These are phyloP conservation scores for Chascanopsetta lugubris DNA, from an alignment of 2,113 vertebrate species.

Conservation along the genomic window DNA sequence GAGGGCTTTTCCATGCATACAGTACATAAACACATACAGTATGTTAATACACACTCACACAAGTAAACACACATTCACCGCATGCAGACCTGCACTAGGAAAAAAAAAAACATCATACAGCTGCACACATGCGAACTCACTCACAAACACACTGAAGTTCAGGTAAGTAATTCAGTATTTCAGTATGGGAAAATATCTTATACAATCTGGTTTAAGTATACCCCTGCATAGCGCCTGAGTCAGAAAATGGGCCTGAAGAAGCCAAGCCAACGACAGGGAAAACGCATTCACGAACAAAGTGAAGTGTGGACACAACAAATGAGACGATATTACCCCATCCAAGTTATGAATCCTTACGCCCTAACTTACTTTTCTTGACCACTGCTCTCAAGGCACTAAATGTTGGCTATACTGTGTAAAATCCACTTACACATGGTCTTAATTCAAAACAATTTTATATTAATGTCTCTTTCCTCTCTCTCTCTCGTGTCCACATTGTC, in stretches of 20 bases:
- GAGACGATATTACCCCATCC: constrained; percentile 48
- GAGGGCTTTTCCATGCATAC: constrained; percentile 70
- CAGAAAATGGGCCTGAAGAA: constrained; percentile 65
- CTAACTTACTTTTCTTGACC: constrained; percentile 50
- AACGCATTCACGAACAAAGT: constrained; percentile 60
- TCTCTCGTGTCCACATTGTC: constrained; percentile 43
- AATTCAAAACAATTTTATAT: constrained; percentile 47
- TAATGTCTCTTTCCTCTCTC: constrained; percentile 14
- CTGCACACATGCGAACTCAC: constrained; percentile 44
- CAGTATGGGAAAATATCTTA: constrained; percentile 57
- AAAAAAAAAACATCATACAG: constrained; percentile 67
- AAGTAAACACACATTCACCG: constrained; percentile 68
- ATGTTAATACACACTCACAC: constrained; percentile 64
- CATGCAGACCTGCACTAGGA: constrained; percentile 72
- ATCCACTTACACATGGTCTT: constrained; percentile 57
- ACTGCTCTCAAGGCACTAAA: constrained; percentile 76
- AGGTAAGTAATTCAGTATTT: constrained; percentile 59
- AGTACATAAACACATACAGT: constrained; percentile 63
- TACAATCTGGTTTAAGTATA: constrained; percentile 70
- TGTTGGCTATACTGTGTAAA: constrained; percentile 69
- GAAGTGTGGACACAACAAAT: constrained; percentile 52
- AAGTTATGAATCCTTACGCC: constrained; percentile 53
- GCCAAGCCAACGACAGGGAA: constrained; percentile 62
- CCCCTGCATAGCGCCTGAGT: constrained; percentile 73
- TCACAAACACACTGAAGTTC: constrained; percentile 39